Conservation (phyloP, 1,140 invertebrate species). For the Leptinotarsa undecemlineata region DNA sequence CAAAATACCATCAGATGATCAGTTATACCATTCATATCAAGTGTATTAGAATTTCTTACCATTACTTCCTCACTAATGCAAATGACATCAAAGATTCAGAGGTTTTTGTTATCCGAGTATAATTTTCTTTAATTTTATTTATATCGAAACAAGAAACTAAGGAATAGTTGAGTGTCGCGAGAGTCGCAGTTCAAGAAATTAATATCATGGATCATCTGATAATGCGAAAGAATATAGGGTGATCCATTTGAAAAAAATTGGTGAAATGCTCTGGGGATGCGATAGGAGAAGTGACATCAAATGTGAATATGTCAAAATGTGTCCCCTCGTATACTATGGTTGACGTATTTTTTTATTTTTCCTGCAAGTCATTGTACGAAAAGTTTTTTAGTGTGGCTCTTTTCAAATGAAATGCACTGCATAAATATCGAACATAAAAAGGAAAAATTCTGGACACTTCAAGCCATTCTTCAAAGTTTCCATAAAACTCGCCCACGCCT, state of each 20-base stretch:
- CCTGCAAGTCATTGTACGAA: not conserved
- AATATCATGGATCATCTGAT: not conserved
- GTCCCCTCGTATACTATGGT: not conserved
- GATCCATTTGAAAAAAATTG: too few species aligned
- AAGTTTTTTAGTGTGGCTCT: not conserved
- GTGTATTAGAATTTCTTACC: too few species aligned
- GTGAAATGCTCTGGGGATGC: too few species aligned
- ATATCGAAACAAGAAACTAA: too few species aligned
- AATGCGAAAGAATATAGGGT: not conserved
- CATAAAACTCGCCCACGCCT: not conserved
- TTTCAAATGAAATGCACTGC: not conserved
- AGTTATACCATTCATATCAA: too few species aligned
- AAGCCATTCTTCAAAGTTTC: not conserved
- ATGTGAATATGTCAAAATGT: not conserved
- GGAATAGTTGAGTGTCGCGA: too few species aligned
- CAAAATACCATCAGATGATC: too few species aligned
- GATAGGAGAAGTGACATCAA: not conserved
- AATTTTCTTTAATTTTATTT: too few species aligned
- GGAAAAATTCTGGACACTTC: not conserved
- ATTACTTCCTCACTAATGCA: too few species aligned
- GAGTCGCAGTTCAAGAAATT: too few species aligned
- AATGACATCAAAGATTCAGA: too few species aligned
- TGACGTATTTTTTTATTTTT: not conserved
- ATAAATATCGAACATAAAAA: not conserved
- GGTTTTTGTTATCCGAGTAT: too few species aligned